These are phyloP conservation scores for Dynastes hyllus DNA, from an alignment of 2,888 invertebrate species.

Conservation along the genomic window DNA sequence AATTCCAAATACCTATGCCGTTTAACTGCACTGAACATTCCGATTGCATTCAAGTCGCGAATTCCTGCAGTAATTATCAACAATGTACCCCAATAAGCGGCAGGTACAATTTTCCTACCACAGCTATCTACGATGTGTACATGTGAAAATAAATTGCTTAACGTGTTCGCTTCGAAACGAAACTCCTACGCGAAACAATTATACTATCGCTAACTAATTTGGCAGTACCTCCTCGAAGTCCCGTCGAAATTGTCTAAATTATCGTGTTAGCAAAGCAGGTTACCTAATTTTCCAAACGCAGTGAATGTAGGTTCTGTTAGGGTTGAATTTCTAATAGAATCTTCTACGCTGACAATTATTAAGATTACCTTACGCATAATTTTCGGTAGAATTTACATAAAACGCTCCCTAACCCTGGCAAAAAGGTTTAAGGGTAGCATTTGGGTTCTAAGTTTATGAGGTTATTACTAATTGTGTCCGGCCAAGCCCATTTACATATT, in stretches of 20 bases:
- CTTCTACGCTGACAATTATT: slow-evolving; percentile 6
- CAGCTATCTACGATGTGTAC: too few relatives aligned
- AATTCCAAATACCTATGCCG: too few relatives aligned
- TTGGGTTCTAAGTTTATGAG: slow-evolving; percentile 7
- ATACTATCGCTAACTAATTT: background rate
- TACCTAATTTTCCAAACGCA: background rate
- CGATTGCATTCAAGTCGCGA: too few relatives aligned
- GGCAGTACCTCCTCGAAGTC: background rate
- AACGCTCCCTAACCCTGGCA: background rate
- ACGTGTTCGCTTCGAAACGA: background rate
- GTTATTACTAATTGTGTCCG: slow-evolving; percentile 11
- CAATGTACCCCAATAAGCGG: too few relatives aligned
- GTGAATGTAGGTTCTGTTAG: background rate
- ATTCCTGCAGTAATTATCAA: too few relatives aligned
- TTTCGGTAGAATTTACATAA: slow-evolving; percentile 37
- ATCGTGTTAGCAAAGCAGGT: background rate
- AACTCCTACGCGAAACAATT: background rate
- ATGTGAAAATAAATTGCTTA: too few relatives aligned
- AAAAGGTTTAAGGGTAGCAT: background rate
- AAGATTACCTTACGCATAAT: slow-evolving; percentile 32
- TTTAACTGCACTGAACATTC: too few relatives aligned
- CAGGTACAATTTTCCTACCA: too few relatives aligned
- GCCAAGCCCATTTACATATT: slow-evolving; percentile 30
- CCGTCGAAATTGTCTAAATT: background rate
- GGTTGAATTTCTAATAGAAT: slow-evolving; percentile 27